Evolutionary conservation across 2,113 vertebrate genomes (phyloP), one percentile per base, ranked within the genome.

Genomic region (Deroptyus accipitrinus): DNA sequence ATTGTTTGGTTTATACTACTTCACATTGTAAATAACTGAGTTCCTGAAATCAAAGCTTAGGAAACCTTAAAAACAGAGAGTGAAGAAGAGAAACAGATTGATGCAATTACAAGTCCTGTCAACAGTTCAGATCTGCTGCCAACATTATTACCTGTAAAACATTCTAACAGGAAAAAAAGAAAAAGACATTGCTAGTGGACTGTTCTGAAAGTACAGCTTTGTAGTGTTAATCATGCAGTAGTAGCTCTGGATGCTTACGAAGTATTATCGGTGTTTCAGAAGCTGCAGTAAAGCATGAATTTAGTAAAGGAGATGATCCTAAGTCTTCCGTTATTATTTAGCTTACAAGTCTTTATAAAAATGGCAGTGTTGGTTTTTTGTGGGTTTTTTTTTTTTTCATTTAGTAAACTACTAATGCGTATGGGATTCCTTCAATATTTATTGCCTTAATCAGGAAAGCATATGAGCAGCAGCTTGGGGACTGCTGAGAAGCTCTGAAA

Each of bases 361-460:
- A 54, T 63, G 72, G 33, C 52, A 64, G 8, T 4, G 28, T 7
- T 30, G 51, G 6, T 51, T 51, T 51, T 51, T 51, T 44, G 44
- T 44, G 44, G 0, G 7, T 10, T 52, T 52, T 92, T 49, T 79
- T 62, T 94, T 80, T 68, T 86, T 63, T 77, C n/a, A 75, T 90
- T 94, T 90, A 86, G 48, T 67, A 97, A 96, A 97, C 93, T 95
- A 88, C 55, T 90, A 57, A 82, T 94, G 88, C 93, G 94, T 98
- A 93, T 95, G 96, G 96, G 39, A 96, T 95, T 95, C 85, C 79
- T 96, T 97, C 86, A 79, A 39, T 96, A 97, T 91, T 93, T 95
- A 92, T 96, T 97, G 77, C 95, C 93, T 96, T 97, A 92, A 98
- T 97, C 94, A 97, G 72, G 95, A 96, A 96, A 94, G 82, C 78